Evolutionary conservation across 2,888 invertebrate species (phyloP).

Genomic region (Pristionchus arcanus): DNA sequence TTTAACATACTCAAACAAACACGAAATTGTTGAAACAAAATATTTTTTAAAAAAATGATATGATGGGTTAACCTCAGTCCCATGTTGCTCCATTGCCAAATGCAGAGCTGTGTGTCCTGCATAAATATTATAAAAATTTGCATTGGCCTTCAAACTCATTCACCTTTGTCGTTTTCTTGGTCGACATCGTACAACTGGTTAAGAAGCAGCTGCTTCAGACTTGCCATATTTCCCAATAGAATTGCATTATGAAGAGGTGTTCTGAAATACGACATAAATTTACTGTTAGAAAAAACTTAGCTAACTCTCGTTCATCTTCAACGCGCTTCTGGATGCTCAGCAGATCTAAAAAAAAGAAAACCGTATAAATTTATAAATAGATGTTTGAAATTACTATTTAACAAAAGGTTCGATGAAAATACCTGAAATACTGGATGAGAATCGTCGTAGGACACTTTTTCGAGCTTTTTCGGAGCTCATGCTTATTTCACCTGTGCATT

Average conservation of each 20-base stretch:
- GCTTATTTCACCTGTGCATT: neutral
- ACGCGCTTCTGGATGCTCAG: constrained; percentile 62
- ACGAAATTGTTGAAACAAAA: too few species aligned
- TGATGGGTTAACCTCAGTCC: constrained; percentile 58
- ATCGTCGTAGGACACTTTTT: constrained; percentile 60
- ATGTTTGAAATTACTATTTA: neutral
- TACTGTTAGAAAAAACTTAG: neutral
- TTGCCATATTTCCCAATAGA: constrained; percentile 65
- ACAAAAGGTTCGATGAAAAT: neutral
- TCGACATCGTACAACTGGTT: constrained; percentile 62
- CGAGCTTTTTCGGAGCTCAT: constrained; percentile 6
- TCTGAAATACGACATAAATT: constrained; percentile 49
- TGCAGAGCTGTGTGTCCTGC: constrained; percentile 68
- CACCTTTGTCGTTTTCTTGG: constrained; percentile 66
- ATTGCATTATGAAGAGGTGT: constrained; percentile 66
- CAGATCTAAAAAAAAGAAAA: constrained; percentile 62
- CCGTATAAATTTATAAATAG: neutral
- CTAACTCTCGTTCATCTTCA: constrained; percentile 61
- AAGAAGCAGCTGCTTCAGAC: constrained; percentile 63
- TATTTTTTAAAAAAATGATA: neutral
- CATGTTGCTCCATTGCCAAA: constrained; percentile 62
- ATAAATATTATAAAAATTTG: neutral
- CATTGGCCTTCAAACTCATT: neutral
- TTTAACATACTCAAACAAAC: too few species aligned
- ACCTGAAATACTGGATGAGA: constrained; percentile 70